These are phyloP conservation scores for Chelmon rostratus DNA, from an alignment of 2,797 vertebrate genomes.

Conservation along the genomic window DNA sequence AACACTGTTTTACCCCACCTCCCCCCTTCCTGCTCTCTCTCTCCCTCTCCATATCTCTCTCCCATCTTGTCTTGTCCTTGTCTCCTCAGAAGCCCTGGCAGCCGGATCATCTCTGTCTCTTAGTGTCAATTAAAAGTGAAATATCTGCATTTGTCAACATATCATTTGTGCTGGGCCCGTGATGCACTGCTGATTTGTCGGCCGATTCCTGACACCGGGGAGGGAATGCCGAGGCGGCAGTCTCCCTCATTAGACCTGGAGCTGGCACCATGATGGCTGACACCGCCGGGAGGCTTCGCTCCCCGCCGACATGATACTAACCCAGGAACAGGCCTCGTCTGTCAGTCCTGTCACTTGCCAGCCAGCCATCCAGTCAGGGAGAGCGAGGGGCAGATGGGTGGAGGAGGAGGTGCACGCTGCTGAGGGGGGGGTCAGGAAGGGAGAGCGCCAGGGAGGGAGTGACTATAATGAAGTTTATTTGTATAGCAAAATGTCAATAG, in stretches of 20 bases:
- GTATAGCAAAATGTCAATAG: slow-evolving; percentile 58
- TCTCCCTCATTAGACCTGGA: slow-evolving; percentile 97
- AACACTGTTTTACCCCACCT: slow-evolving; percentile 50
- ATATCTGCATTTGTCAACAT: slow-evolving; percentile 99
- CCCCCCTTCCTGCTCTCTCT: slow-evolving; percentile 17
- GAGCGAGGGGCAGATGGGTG: slow-evolving; percentile 56
- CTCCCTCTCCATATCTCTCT: slow-evolving; percentile 48
- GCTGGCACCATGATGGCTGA: slow-evolving; percentile 86
- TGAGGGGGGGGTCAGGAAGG: slow-evolving; percentile 43
- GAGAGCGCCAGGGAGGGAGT: background rate
- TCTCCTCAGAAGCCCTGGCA: slow-evolving; percentile 84
- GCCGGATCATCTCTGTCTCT: slow-evolving; percentile 90
- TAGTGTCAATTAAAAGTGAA: slow-evolving; percentile 99
- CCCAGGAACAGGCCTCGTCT: slow-evolving; percentile 92
- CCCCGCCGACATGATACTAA: slow-evolving; percentile 93
- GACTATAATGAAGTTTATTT: slow-evolving; percentile 68
- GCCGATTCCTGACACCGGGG: slow-evolving; percentile 91
- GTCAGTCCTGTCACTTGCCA: slow-evolving; percentile 93
- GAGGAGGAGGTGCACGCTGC: slow-evolving; percentile 40
- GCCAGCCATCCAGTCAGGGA: slow-evolving; percentile 82
- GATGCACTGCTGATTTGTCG: slow-evolving; percentile 96
- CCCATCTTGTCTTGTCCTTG: slow-evolving; percentile 77
- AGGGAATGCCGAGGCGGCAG: slow-evolving; percentile 88
- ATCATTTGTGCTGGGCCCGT: slow-evolving; percentile 90
- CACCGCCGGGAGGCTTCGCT: slow-evolving; percentile 85